Percentiles rank a stretch among this genome's conserved stretches.
These are phyloP conservation scores for Punctoribates punctum DNA, from an alignment of 2,888 invertebrate species.

Conservation along the genomic window DNA sequence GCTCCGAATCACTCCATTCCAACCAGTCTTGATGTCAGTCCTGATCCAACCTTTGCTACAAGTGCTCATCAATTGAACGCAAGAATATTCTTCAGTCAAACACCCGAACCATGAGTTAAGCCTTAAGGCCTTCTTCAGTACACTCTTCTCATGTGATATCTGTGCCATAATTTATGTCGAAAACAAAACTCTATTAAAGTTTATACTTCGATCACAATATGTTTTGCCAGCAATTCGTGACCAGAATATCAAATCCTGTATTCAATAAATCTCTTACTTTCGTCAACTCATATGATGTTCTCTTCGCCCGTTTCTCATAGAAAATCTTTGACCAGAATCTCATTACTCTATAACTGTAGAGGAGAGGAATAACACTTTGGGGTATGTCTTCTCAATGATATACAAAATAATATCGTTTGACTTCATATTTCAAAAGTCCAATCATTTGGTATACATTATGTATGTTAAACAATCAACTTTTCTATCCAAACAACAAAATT, in stretches of 20 bases:
- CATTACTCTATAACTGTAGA: background rate
- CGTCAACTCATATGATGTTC: background rate
- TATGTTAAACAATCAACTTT: too few relatives aligned
- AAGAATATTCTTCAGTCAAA: conserved; percentile 20
- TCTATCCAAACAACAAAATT: too few relatives aligned
- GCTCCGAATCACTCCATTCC: conserved; percentile 1
- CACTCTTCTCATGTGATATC: background rate
- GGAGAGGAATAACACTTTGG: background rate
- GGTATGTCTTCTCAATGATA: background rate
- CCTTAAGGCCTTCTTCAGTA: background rate
- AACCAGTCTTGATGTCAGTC: background rate
- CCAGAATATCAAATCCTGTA: background rate
- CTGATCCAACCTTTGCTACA: conserved; percentile 6
- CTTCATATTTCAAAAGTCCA: too few relatives aligned
- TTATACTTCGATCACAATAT: conserved; percentile 24
- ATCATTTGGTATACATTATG: too few relatives aligned
- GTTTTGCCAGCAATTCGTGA: background rate
- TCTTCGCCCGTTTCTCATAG: too few relatives aligned
- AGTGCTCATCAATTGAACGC: background rate
- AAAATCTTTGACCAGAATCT: background rate
- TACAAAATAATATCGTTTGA: too few relatives aligned
- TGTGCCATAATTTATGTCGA: conserved; percentile 16
- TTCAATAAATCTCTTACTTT: conserved; percentile 1
- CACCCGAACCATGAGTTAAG: background rate
- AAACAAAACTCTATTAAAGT: conserved; percentile 10